Evolutionary conservation across 2,113 vertebrate species (phyloP), one percentile per base, ranked within the genome.

Genomic region (Thymallus thymallus): DNA sequence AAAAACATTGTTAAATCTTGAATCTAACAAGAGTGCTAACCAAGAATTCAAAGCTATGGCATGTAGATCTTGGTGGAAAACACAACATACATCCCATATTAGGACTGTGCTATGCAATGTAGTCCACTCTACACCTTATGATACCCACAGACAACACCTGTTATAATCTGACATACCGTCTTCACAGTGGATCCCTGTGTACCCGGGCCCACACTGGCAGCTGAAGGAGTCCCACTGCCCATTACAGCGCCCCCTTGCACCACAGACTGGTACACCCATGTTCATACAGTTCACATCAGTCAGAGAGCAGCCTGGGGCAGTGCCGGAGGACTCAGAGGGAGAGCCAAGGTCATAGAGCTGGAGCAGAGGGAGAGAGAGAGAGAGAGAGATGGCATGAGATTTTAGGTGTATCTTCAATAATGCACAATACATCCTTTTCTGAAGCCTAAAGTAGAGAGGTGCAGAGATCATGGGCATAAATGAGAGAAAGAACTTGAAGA

Each of bases 261-360:
- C 94, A 65, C 95, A 97, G 45, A 91, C 91, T 18, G 93, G 89
- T 13, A 79, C 82, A 16, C 89, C 93, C 80, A 77, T 69, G 80
- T 83, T 90, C 80, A 90, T 83, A 81, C 96, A 97, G 80, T 90
- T 92, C 72, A 90, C 90, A 65, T 95, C 94, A 0, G 87, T 93
- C 78, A 93, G 87, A 14, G 74, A 65, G 76, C 95, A 96, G 66
- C 93, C 94, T 0, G 94, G 92, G 35, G 89, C 80, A 67, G 92
- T 93, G 72, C 90, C 90, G 64, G 79, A 81, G 4, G 93, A 93
- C 81, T 95, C 94, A 29, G 94, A 92, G 1, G 94, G 93, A 77
- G 92, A 91, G 26, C 92, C 93, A 66, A 96, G 93, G 89, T 97
- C 95, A 69, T 95, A 95, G 0, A 95, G 74, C 93, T 94, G 76